A percentile compares a stretch with the other conserved stretches of the same genome.
These are phyloP conservation scores for Chromoteleia sp. DNA, from an alignment of 2,888 invertebrate genomes.

Conservation along the genomic window DNA sequence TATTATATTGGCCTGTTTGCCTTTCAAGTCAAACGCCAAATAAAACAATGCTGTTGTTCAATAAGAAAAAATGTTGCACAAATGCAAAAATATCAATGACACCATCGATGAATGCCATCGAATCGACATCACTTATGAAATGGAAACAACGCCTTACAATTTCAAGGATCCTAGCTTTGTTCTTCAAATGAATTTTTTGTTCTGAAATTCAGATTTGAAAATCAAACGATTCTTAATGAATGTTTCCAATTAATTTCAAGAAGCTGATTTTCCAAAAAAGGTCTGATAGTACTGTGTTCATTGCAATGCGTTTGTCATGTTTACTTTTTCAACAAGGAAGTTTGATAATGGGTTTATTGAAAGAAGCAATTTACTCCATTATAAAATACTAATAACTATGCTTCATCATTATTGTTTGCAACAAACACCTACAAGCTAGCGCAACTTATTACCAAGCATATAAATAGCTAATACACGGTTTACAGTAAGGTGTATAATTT, in stretches of 20 bases:
- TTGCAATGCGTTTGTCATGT: background rate
- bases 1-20: conserved; percentile 23
- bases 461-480: conserved; percentile 35
- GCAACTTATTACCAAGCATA: conserved; percentile 39
- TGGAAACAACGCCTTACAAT: background rate
- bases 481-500: conserved; percentile 46
- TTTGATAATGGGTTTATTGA: background rate
- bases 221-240: too few species aligned
- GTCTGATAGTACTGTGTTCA: too few species aligned
- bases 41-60: conserved; percentile 29
- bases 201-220: background rate
- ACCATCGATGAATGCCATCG: conserved; percentile 7
- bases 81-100: conserved; percentile 19
- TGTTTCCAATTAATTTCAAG: too few species aligned
- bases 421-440: conserved; percentile 47
- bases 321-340: conserved; percentile 4
- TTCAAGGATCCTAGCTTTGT: conserved; percentile 13
- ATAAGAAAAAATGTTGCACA: conserved; percentile 1
- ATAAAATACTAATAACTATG: conserved; percentile 33
- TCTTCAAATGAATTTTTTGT: background rate
- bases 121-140: conserved; percentile 2
- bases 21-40: conserved; percentile 46
- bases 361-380: conserved; percentile 16
- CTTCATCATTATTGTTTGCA: conserved; percentile 36
- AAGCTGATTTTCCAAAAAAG: too few species aligned